A percentile compares a stretch with the other conserved stretches of the same genome.
These are phyloP conservation scores for Cebidichthys violaceus DNA, from an alignment of 2,113 vertebrate genomes.

Conservation along the genomic window DNA sequence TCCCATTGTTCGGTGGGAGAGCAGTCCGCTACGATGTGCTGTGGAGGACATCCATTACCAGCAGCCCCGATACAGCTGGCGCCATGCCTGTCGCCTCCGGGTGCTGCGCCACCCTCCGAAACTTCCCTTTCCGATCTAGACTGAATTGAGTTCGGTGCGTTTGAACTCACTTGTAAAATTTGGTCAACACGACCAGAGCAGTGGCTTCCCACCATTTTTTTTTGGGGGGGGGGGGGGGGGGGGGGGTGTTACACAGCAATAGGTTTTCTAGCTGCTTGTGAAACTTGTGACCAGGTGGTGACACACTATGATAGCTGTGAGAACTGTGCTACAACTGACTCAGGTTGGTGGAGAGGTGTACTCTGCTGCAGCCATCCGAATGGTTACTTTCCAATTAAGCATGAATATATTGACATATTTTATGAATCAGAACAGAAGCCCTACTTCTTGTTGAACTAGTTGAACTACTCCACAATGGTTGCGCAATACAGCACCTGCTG, in stretches of 20 bases:
- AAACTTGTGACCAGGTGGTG: background rate
- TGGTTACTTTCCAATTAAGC: background rate
- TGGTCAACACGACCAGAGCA: constrained; percentile 7
- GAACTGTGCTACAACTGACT: background rate
- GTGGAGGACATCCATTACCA: constrained; percentile 73
- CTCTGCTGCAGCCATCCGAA: background rate
- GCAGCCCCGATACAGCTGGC: constrained; percentile 56
- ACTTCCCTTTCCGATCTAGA: constrained; percentile 39
- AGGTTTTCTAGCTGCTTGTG: background rate
- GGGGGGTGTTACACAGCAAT: background rate
- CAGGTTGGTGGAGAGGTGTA: background rate
- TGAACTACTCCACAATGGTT: background rate
- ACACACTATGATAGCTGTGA: background rate
- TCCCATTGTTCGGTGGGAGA: constrained; percentile 56
- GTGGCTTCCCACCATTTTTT: background rate
- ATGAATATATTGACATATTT: background rate
- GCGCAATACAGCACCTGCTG: background rate
- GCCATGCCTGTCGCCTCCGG: constrained; percentile 49
- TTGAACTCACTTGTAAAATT: constrained; percentile 21
- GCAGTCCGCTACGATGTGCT: constrained; percentile 25
- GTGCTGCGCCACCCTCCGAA: constrained; percentile 37
- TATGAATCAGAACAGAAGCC: background rate
- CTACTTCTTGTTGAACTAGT: background rate
- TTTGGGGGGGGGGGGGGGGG: too few species aligned
- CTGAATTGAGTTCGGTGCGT: constrained; percentile 17